Percentiles rank a stretch among this genome's conserved stretches.
Conservation (phyloP, 2,797 vertebrate genomes). For the Uromys caudimaculatus region DNA sequence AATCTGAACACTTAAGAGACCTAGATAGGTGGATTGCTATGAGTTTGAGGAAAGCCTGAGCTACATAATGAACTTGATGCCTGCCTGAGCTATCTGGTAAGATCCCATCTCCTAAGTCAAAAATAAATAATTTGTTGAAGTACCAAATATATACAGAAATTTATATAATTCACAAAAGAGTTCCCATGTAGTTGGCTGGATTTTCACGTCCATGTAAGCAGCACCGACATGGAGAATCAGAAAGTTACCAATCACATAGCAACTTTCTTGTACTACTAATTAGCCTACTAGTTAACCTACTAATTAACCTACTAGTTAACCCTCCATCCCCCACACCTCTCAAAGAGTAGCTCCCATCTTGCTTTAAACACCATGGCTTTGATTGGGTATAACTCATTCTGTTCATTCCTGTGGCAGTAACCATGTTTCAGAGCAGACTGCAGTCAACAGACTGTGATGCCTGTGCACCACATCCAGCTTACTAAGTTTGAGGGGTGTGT, state of each 20-base stretch:
- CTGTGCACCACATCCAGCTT: not conserved
- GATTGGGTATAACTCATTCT: slow-evolving; percentile 31
- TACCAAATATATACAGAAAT: slow-evolving; percentile 49
- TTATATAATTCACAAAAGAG: slow-evolving; percentile 13
- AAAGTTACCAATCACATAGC: slow-evolving; percentile 13
- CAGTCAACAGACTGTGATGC: not conserved
- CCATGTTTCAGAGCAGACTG: not conserved
- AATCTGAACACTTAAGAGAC: not conserved
- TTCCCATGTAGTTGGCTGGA: slow-evolving; percentile 5
- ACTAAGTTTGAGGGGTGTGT: not conserved
- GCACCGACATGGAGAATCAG: slow-evolving; percentile 6
- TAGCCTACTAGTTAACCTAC: not conserved
- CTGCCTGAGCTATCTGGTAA: not conserved
- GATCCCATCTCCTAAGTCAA: not conserved
- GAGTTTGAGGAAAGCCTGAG: not conserved
- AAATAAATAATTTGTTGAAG: slow-evolving; percentile 2
- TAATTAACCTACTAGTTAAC: not conserved
- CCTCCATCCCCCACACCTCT: not conserved
- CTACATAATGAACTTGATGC: not conserved
- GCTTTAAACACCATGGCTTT: slow-evolving; percentile 4
- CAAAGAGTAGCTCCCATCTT: not conserved
- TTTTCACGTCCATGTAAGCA: not conserved
- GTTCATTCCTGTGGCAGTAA: not conserved
- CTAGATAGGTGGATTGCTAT: not conserved
- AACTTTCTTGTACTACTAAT: not conserved